phyloP scores from a whole-genome alignment of 2,888 invertebrate genomes.

The Trachelus tabidus region DNA sequence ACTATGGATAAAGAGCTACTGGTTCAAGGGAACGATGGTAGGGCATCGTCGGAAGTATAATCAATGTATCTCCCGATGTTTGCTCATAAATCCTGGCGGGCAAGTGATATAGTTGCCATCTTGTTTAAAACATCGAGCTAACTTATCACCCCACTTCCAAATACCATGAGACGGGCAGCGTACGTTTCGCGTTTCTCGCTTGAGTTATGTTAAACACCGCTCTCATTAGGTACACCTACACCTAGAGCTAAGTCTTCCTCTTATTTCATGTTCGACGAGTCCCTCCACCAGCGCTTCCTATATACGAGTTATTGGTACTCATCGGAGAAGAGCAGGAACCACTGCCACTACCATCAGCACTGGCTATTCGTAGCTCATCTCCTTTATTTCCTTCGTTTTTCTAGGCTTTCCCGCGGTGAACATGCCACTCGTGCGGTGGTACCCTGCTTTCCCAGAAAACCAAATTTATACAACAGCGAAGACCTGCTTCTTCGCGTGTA shows the following conservation, averaged over 20 bases:
- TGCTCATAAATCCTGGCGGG: constrained; percentile 29
- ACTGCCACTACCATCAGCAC: background rate
- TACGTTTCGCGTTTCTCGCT: constrained; percentile 5
- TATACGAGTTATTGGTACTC: background rate
- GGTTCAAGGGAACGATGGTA: background rate
- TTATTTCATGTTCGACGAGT: background rate
- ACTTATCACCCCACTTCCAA: constrained; percentile 27
- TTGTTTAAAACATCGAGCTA: constrained; percentile 28
- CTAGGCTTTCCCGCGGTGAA: background rate
- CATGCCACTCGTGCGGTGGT: background rate
- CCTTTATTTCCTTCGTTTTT: constrained; percentile 3
- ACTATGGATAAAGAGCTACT: background rate
- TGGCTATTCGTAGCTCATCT: background rate
- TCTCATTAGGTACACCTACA: constrained; percentile 3
- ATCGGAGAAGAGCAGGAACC: background rate
- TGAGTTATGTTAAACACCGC: constrained; percentile 6
- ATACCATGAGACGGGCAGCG: constrained; percentile 18
- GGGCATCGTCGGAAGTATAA: constrained; percentile 20
- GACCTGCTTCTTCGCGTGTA: background rate
- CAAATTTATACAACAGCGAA: background rate
- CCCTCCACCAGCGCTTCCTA: background rate
- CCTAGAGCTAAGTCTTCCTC: background rate
- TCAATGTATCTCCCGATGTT: constrained; percentile 27
- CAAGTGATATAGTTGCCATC: constrained; percentile 31
- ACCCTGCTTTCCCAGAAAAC: background rate